Evolutionary conservation across 2,888 invertebrate genomes (phyloP).

Genomic region (Calephelis perditalis): DNA sequence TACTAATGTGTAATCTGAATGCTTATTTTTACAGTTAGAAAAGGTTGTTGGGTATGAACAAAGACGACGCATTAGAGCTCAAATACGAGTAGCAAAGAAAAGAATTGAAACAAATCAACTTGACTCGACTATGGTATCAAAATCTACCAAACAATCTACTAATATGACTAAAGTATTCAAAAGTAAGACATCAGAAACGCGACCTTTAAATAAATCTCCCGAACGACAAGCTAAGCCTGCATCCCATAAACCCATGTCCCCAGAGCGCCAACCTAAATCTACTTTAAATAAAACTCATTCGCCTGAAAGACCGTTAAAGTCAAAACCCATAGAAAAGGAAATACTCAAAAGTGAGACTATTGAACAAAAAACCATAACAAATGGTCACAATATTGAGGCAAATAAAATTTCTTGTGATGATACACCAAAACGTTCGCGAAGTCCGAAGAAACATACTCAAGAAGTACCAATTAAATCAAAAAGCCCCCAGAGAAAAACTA

Average conservation of each 20-base stretch:
- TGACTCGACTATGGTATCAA: constrained; percentile 39
- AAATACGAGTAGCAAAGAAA: constrained; percentile 85
- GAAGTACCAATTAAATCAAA: constrained; percentile 38
- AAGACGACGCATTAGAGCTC: constrained; percentile 85
- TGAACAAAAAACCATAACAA: constrained; percentile 32
- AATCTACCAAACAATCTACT: constrained; percentile 38
- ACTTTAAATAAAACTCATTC: constrained; percentile 39
- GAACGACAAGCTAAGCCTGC: constrained; percentile 34
- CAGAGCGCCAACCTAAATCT: constrained; percentile 40
- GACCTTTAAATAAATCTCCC: constrained; percentile 34
- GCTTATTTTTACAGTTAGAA: constrained; percentile 78
- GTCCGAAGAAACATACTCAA: constrained; percentile 49
- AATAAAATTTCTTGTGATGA: constrained; percentile 35
- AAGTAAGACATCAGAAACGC: constrained; percentile 37
- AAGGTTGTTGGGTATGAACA: constrained; percentile 87
- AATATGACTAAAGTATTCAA: constrained; percentile 34
- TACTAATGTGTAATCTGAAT: no score
- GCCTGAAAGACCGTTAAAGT: constrained; percentile 38
- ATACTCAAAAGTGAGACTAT: constrained; percentile 34
- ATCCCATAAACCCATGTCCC: constrained; percentile 32
- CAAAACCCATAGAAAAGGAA: constrained; percentile 19
- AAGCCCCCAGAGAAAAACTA: constrained; percentile 51
- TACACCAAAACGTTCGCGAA: constrained; percentile 39
- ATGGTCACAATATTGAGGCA: constrained; percentile 48
- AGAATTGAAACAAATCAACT: constrained; percentile 60